These are phyloP conservation scores for Dipus sagitta DNA, from an alignment of 2,797 vertebrate genomes.

Conservation along the genomic window DNA sequence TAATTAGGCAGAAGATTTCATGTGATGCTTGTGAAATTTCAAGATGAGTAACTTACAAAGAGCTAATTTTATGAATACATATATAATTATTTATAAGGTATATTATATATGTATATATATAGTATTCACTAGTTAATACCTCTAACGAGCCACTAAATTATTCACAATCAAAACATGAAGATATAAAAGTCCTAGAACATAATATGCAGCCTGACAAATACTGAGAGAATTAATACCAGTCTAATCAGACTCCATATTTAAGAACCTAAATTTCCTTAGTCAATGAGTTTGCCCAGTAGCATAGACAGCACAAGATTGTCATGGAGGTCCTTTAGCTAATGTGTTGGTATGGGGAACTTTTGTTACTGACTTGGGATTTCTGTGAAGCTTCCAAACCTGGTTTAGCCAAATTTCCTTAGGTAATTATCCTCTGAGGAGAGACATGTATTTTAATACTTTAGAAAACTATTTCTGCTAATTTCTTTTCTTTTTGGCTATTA, in stretches of 20 bases:
- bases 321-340: not conserved
- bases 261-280: slow-evolving; percentile 36
- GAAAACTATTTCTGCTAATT: slow-evolving; percentile 24
- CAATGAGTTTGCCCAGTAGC: not conserved
- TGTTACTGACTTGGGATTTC: not conserved
- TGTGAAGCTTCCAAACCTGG: not conserved
- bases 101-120: not conserved
- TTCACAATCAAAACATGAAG: slow-evolving; percentile 1
- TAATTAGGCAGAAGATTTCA: slow-evolving; percentile 24
- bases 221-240: not conserved
- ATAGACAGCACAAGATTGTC: not conserved
- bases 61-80: not conserved
- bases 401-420: not conserved
- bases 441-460: not conserved
- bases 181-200: not conserved
- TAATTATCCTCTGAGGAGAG: not conserved
- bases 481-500: slow-evolving; percentile 27
- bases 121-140: not conserved
- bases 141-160: not conserved
- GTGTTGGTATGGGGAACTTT: not conserved
- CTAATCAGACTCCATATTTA: not conserved
- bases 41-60: not conserved
- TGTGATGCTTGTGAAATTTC: not conserved
- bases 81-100: not conserved
- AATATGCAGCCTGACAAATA: not conserved